Conservation (phyloP, 2,797 vertebrate genomes). For the Silurus aristotelis region DNA sequence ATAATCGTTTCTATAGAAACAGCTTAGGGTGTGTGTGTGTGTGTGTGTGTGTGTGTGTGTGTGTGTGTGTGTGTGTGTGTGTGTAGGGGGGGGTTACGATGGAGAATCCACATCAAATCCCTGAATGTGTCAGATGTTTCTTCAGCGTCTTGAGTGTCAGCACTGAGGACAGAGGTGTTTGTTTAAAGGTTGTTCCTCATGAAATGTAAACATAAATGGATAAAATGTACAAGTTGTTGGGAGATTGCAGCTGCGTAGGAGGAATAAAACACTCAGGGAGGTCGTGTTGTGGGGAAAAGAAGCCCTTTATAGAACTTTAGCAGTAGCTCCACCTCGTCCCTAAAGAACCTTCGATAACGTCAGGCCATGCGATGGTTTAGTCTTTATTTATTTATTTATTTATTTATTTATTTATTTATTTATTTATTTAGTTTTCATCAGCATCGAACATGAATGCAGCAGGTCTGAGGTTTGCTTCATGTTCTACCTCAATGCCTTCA, state of each 20-base stretch:
- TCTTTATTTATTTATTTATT: too few relatives aligned
- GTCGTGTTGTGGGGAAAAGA: neutral
- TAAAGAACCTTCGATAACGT: too few relatives aligned
- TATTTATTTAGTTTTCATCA: too few relatives aligned
- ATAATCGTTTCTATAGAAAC: slow-evolving; percentile 10
- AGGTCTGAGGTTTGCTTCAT: too few relatives aligned
- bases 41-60: neutral
- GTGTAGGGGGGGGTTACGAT: too few relatives aligned
- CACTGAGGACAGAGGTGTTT: neutral
- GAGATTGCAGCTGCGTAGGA: neutral
- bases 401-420: too few relatives aligned
- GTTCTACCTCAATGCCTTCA: too few relatives aligned
- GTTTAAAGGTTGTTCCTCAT: neutral
- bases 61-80: too few relatives aligned
- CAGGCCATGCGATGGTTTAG: too few relatives aligned
- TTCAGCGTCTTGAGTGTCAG: neutral
- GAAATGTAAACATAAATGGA: neutral
- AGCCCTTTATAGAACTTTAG: too few relatives aligned
- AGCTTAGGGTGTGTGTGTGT: neutral
- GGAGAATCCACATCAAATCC: neutral
- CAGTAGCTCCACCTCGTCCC: neutral
- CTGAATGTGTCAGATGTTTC: neutral
- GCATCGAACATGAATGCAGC: too few relatives aligned
- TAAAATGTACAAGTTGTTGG: neutral
- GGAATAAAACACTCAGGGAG: neutral